Conservation (phyloP, 2,113 vertebrate genomes). For the Tyto alba region DNA sequence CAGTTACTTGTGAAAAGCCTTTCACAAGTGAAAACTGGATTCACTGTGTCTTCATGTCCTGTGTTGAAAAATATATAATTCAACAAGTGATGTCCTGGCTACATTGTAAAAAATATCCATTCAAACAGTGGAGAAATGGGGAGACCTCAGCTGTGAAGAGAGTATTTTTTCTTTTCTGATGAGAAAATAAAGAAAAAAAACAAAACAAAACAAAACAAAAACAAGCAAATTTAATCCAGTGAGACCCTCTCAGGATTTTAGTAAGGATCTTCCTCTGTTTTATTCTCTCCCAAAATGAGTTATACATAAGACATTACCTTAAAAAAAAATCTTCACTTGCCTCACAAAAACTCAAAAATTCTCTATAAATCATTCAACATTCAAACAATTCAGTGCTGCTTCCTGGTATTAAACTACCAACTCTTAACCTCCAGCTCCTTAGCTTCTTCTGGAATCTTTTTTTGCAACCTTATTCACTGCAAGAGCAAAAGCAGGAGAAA, state of each 20-base stretch:
- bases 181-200: not conserved
- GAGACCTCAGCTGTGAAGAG: not conserved
- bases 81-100: not conserved
- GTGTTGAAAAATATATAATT: conserved; percentile 19
- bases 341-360: not conserved
- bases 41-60: not conserved
- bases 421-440: not conserved
- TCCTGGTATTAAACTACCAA: not conserved
- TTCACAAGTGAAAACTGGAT: not conserved
- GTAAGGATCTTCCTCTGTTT: not conserved
- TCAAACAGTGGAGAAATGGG: not conserved
- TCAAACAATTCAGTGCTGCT: not conserved
- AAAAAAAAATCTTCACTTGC: not conserved
- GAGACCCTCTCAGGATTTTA: not conserved
- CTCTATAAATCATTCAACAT: not conserved
- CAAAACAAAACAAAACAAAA: too few relatives aligned
- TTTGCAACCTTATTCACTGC: not conserved
- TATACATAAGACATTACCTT: not conserved
- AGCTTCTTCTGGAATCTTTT: not conserved
- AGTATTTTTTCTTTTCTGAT: not conserved
- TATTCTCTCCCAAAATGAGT: not conserved
- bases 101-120: not conserved
- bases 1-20: not conserved
- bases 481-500: not conserved
- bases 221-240: not conserved